These are phyloP conservation scores for Thecocarcelia acutangulata DNA, from an alignment of 2,888 invertebrate genomes.

Conservation along the genomic window DNA sequence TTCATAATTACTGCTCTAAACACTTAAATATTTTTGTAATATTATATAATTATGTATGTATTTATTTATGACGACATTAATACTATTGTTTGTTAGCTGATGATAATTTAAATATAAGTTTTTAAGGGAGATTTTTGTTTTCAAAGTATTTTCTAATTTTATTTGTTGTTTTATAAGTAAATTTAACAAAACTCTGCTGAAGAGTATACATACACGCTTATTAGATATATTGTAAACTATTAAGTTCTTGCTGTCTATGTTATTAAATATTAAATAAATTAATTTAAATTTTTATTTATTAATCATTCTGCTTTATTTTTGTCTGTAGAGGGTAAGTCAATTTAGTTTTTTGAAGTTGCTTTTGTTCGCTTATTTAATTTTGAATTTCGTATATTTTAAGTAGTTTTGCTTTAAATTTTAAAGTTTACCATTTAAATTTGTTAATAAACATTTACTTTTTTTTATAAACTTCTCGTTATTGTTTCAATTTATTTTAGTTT, in stretches of 20 bases:
- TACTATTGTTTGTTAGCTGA: conserved; percentile 60
- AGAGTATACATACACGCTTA: conserved; percentile 73
- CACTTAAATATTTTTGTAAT: conserved; percentile 72
- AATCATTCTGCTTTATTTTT: conserved; percentile 49
- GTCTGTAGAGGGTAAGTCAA: conserved; percentile 60
- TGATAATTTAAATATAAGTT: conserved; percentile 54
- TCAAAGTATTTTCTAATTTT: conserved; percentile 59
- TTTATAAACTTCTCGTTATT: conserved; percentile 60
- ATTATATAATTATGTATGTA: conserved; percentile 59
- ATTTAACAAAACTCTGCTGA: conserved; percentile 76
- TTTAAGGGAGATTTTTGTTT: conserved; percentile 46
- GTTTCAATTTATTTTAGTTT: conserved; percentile 65
- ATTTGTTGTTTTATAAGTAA: conserved; percentile 73
- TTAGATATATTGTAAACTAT: conserved; percentile 58
- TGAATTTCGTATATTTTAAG: conserved; percentile 54
- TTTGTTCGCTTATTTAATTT: conserved; percentile 56
- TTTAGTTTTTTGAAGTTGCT: conserved; percentile 54
- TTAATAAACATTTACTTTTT: conserved; percentile 58
- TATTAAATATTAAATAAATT: conserved; percentile 59
- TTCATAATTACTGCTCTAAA: conserved; percentile 74
- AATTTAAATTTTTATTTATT: conserved; percentile 33
- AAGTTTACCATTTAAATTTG: conserved; percentile 65
- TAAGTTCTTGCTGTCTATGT: conserved; percentile 50
- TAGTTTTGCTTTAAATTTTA: conserved; percentile 48
- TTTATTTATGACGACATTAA: conserved; percentile 65